These are phyloP conservation scores for Idaea aversata DNA, from an alignment of 2,888 invertebrate species.

Conservation along the genomic window DNA sequence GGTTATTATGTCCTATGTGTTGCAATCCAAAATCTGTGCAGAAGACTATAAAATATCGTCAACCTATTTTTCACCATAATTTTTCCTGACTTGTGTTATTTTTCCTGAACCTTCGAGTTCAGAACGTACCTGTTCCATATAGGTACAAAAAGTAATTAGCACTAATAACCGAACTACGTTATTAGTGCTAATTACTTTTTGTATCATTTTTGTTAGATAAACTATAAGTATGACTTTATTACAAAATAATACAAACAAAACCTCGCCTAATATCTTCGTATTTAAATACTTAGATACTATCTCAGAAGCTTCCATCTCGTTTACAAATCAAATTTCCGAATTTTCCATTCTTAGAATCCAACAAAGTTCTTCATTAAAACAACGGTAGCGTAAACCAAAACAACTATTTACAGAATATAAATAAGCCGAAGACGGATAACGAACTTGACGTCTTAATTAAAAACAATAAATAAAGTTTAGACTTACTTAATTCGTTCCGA, in stretches of 20 bases:
- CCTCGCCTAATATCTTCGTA: not conserved
- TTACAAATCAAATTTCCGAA: slow-evolving; percentile 4
- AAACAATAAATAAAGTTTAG: slow-evolving; percentile 32
- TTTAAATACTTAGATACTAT: not conserved
- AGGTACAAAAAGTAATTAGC: too few species aligned
- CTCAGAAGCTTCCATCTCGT: slow-evolving; percentile 9
- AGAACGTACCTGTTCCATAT: too few species aligned
- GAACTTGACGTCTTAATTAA: slow-evolving; percentile 16
- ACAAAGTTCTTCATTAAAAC: slow-evolving; percentile 11
- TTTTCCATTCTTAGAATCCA: slow-evolving; percentile 9
- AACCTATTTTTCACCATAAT: too few species aligned
- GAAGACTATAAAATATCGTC: too few species aligned
- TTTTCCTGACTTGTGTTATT: too few species aligned
- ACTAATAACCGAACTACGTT: too few species aligned
- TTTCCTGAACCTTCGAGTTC: too few species aligned
- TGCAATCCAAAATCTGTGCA: too few species aligned
- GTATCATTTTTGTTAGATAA: too few species aligned
- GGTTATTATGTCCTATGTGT: too few species aligned
- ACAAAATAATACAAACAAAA: not conserved
- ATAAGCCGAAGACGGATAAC: slow-evolving; percentile 12
- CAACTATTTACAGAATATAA: slow-evolving; percentile 6
- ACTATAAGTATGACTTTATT: not conserved
- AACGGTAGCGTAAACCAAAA: slow-evolving; percentile 16
- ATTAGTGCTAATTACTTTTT: too few species aligned
- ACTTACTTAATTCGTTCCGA: slow-evolving; percentile 39